Evolutionary conservation across 2,797 vertebrate species (phyloP).

Genomic region (Parotocinclus haroldoi): DNA sequence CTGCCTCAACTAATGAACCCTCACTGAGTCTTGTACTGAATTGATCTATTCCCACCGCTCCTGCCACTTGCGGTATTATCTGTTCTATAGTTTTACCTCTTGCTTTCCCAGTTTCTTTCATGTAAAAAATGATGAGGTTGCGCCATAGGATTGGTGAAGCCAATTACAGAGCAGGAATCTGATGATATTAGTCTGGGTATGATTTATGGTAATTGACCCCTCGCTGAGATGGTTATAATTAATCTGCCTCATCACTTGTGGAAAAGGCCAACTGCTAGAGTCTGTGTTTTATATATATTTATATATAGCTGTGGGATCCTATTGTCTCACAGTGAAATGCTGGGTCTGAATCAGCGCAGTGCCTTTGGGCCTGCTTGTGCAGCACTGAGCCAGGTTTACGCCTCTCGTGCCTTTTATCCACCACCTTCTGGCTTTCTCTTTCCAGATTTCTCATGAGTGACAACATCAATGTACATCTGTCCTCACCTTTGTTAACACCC

Average conservation of each 20-base stretch:
- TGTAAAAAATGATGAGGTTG: constrained; percentile 60
- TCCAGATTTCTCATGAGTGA: constrained; percentile 16
- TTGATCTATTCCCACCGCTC: constrained; percentile 7
- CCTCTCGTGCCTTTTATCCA: constrained; percentile 30
- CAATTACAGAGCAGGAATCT: constrained; percentile 62
- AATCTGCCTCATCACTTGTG: constrained; percentile 55
- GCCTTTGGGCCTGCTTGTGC: constrained; percentile 40
- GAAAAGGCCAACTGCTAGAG: constrained; percentile 54
- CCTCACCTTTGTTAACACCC: constrained; percentile 18
- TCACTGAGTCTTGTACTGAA: constrained; percentile 14
- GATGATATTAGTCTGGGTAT: constrained; percentile 65
- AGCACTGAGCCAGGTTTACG: constrained; percentile 38
- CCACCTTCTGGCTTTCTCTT: constrained; percentile 24
- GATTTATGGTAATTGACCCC: constrained; percentile 71
- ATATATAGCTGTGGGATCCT: constrained; percentile 23
- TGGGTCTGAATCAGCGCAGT: constrained; percentile 51
- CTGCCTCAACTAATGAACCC: constrained; percentile 12
- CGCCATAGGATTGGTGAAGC: constrained; percentile 58
- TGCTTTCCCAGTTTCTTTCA: constrained; percentile 39
- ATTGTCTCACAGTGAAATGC: constrained; percentile 41
- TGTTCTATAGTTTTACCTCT: constrained; percentile 35
- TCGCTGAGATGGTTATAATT: constrained; percentile 62
- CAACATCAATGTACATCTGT: constrained; percentile 21
- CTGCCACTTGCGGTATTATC: constrained; percentile 29
- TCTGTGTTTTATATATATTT: constrained; percentile 12